Evolutionary conservation across 2,113 vertebrate species (phyloP).

Genomic region (cattle (Bos taurus)): DNA sequence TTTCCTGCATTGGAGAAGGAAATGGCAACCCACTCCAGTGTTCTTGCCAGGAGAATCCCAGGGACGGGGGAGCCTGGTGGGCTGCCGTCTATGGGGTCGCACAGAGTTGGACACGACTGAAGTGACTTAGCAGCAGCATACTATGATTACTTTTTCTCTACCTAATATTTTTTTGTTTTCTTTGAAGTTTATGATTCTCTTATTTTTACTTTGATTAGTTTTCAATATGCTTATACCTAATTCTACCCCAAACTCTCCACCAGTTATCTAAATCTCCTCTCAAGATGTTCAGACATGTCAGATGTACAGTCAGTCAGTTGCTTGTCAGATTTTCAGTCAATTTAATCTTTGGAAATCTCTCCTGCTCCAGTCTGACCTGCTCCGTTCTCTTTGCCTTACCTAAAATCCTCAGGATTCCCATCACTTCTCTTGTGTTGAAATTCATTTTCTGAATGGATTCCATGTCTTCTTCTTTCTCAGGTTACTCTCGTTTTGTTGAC

Average conservation of each 20-base stretch:
- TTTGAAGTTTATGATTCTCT: neutral
- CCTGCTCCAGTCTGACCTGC: neutral
- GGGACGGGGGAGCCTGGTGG: too few relatives aligned
- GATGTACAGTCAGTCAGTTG: neutral
- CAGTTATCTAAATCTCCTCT: conserved; percentile 5
- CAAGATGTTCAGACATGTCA: neutral
- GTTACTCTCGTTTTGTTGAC: neutral
- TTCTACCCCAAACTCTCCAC: neutral
- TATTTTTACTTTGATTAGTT: neutral
- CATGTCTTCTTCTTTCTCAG: neutral
- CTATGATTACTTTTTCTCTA: neutral
- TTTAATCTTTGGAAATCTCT: neutral
- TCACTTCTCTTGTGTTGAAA: neutral
- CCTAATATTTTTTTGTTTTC: neutral
- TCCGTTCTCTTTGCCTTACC: neutral
- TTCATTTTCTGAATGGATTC: neutral
- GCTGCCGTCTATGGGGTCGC: too few relatives aligned
- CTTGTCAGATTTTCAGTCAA: neutral
- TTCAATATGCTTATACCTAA: neutral
- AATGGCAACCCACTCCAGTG: too few relatives aligned
- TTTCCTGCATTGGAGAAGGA: too few relatives aligned
- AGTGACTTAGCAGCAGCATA: neutral
- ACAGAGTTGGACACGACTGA: too few relatives aligned
- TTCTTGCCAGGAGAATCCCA: too few relatives aligned
- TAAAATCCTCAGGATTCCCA: neutral